phyloP scores from a whole-genome alignment of 2,113 vertebrate genomes.

The Corapipo altera region DNA sequence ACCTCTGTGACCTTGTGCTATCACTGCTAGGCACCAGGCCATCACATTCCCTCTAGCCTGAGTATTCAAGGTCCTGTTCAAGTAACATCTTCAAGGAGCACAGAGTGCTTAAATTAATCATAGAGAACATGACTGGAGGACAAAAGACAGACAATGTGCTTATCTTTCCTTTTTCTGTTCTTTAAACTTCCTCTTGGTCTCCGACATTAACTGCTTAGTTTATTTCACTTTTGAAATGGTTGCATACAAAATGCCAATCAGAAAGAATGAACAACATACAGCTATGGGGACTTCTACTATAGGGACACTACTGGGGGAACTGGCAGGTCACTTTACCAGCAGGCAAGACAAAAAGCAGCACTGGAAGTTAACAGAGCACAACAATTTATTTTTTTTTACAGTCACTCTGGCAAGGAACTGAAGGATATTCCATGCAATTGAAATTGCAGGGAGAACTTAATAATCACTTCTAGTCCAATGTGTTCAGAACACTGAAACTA shows the following conservation, averaged over 20 bases:
- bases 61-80: not conserved
- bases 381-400: not conserved
- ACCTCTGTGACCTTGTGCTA: not conserved
- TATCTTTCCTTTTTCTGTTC: not conserved
- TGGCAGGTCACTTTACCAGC: not conserved
- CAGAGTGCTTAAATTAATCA: conserved; percentile 35
- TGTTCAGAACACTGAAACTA: not conserved
- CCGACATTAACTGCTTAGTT: not conserved
- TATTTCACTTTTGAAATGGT: not conserved
- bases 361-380: not conserved
- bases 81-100: not conserved
- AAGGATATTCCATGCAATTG: not conserved
- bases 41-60: not conserved
- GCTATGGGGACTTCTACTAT: not conserved
- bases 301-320: not conserved
- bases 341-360: not conserved
- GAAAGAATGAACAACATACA: not conserved
- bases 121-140: not conserved
- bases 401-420: not conserved
- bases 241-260: not conserved
- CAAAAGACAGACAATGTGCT: not conserved
- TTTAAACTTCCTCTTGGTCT: not conserved
- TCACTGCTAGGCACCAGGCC: not conserved
- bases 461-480: not conserved
- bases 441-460: not conserved